phyloP scores from a whole-genome alignment of 2,888 invertebrate genomes.

The Synanthedon vespiformis region DNA sequence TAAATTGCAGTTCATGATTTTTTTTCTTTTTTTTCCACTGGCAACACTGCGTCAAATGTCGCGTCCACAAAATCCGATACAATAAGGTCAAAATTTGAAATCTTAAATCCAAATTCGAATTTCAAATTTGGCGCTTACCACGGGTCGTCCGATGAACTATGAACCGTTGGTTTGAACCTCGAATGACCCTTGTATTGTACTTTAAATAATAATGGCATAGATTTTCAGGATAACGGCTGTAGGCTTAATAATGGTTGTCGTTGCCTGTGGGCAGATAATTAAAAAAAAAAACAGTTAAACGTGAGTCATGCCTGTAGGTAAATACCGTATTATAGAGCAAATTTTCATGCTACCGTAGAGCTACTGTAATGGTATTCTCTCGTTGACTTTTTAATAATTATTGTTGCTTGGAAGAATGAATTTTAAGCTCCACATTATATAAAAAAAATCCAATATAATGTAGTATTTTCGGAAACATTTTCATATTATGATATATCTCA shows the following conservation, averaged over 20 bases:
- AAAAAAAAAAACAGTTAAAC: slow-evolving; percentile 5
- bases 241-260: no score
- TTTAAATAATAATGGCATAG: slow-evolving; percentile 2
- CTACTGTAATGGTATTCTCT: no score
- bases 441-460: no score
- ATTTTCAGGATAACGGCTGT: neutral
- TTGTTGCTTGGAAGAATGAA: no score
- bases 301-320: slow-evolving; percentile 10
- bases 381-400: no score
- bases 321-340: no score
- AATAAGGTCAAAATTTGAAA: slow-evolving; percentile 4
- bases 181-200: slow-evolving; percentile 5
- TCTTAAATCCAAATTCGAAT: slow-evolving; percentile 23
- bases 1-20: no score
- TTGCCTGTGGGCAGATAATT: slow-evolving; percentile 1
- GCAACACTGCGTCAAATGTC: neutral
- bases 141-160: slow-evolving; percentile 21
- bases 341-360: no score
- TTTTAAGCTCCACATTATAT: no score
- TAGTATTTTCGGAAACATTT: no score
- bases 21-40: no score
- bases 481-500: no score
- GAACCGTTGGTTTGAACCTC: slow-evolving; percentile 11
- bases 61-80: neutral
- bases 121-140: slow-evolving; percentile 32